Evolutionary conservation across 2,888 invertebrate species (phyloP).

Genomic region (Cryptus viduatorius): DNA sequence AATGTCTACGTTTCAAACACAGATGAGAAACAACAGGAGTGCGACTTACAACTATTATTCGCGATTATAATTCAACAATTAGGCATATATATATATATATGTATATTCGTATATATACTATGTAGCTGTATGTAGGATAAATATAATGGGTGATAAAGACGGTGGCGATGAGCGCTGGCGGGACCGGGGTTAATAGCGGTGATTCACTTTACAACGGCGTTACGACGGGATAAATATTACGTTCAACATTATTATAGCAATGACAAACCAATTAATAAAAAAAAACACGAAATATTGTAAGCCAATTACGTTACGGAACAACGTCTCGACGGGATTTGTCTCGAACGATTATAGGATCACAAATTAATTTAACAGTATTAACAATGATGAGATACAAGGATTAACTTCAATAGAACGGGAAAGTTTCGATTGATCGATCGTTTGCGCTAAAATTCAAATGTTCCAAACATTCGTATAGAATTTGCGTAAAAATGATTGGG

Average conservation of each 20-base stretch:
- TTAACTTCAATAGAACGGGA: no score
- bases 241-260: constrained; percentile 17
- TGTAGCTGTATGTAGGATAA: constrained; percentile 8
- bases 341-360: constrained; percentile 28
- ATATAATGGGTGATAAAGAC: constrained; percentile 9
- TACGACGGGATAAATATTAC: constrained; percentile 11
- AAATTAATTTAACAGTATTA: neutral
- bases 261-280: constrained; percentile 38
- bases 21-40: constrained; percentile 43
- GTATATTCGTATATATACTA: constrained; percentile 10
- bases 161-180: constrained; percentile 6
- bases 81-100: neutral
- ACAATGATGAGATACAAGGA: no score
- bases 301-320: constrained; percentile 49
- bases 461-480: no score
- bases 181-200: constrained; percentile 32
- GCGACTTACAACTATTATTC: constrained; percentile 44
- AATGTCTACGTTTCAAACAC: constrained; percentile 44
- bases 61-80: constrained; percentile 17
- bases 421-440: neutral
- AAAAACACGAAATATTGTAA: constrained; percentile 42
- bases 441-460: neutral
- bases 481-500: no score
- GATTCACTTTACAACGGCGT: constrained; percentile 37
- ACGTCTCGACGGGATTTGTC: neutral